Percentiles rank a stretch among this genome's conserved stretches.
Conservation (phyloP, 2,888 invertebrate species). For the Norana najaformis region DNA sequence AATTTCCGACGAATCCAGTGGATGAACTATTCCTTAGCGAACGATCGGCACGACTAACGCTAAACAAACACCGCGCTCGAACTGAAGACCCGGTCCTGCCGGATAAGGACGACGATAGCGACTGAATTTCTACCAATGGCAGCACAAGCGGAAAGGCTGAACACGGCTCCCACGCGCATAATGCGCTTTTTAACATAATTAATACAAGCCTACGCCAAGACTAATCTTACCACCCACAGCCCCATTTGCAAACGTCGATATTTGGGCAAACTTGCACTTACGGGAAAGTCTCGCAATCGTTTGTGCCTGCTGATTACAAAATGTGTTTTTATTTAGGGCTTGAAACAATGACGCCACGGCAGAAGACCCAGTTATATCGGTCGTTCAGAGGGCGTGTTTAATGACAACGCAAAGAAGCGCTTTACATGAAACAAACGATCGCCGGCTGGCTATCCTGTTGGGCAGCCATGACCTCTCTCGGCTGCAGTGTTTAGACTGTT, state of each 20-base stretch:
- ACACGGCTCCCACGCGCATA: neutral
- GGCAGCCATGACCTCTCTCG: neutral
- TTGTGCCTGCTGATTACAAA: neutral
- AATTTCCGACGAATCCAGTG: constrained; percentile 13
- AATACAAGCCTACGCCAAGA: neutral
- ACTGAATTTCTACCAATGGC: constrained; percentile 13
- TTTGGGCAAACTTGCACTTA: neutral
- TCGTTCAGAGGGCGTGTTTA: neutral
- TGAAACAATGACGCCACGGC: neutral
- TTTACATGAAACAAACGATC: neutral
- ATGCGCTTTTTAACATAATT: neutral
- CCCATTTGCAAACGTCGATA: neutral
- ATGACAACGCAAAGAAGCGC: neutral
- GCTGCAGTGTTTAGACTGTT: neutral
- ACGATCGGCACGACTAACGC: neutral
- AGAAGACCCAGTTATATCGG: neutral
- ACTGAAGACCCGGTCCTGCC: constrained; percentile 5
- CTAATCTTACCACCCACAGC: neutral
- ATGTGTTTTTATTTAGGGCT: neutral
- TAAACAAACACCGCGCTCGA: neutral
- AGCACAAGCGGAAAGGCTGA: neutral
- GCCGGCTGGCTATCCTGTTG: neutral
- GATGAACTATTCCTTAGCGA: neutral
- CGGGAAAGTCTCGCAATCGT: neutral
- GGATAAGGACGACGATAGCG: neutral